A percentile compares a stretch with the other conserved stretches of the same genome.
Evolutionary conservation across 2,888 invertebrate genomes (phyloP).

Genomic region (Tethea ocularis): DNA sequence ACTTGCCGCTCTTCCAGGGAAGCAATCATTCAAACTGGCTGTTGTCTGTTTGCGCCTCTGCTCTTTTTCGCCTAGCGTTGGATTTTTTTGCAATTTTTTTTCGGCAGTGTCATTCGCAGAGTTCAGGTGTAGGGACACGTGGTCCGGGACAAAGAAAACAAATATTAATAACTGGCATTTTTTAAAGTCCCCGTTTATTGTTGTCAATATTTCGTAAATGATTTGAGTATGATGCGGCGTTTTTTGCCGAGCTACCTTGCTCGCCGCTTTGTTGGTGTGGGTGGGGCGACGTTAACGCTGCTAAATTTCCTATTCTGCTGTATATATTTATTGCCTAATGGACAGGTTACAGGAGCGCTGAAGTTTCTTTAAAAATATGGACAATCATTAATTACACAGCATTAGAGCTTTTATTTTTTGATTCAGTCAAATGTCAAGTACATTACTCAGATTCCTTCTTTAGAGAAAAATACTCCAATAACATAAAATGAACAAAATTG

Average conservation of each 20-base stretch:
- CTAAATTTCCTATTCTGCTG: conserved; percentile 66
- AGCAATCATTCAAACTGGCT: conserved; percentile 83
- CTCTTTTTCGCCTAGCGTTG: conserved; percentile 75
- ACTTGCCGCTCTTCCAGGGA: conserved; percentile 83
- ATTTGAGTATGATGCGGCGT: conserved; percentile 79
- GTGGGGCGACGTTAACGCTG: conserved; percentile 63
- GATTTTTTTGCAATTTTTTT: conserved; percentile 72
- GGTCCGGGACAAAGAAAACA: conserved; percentile 79
- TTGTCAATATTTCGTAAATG: conserved; percentile 83
- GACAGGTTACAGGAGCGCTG: conserved; percentile 67
- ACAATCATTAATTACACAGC: not conserved
- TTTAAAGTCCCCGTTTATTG: conserved; percentile 81
- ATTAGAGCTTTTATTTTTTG: too few relatives aligned
- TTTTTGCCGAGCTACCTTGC: conserved; percentile 66
- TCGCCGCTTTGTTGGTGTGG: conserved; percentile 63
- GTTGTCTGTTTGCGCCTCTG: conserved; percentile 82
- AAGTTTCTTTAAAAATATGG: conserved; percentile 19
- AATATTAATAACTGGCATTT: conserved; percentile 83
- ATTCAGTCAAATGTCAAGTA: not conserved
- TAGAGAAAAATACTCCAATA: too few relatives aligned
- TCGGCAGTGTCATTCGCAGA: conserved; percentile 78
- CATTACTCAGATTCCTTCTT: too few relatives aligned
- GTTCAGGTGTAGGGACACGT: conserved; percentile 83
- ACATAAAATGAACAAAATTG: too few relatives aligned
- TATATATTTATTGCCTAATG: conserved; percentile 79